A percentile compares a stretch with the other conserved stretches of the same genome.
Conservation (phyloP, 1,140 invertebrate genomes). For the Bombus terrestris region DNA sequence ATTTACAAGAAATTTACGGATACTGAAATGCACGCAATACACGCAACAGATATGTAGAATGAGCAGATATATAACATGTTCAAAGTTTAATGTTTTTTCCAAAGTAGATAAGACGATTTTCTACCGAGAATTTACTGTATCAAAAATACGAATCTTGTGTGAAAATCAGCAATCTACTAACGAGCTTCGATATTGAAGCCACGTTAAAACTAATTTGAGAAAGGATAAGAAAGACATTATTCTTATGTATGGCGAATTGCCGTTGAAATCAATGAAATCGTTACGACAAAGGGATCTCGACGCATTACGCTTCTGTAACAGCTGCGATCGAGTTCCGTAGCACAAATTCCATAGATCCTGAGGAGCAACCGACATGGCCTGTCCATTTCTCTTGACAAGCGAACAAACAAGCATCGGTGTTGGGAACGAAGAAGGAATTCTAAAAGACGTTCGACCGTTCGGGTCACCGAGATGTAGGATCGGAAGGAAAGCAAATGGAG, state of each 20-base stretch:
- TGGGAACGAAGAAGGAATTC: conserved; percentile 54
- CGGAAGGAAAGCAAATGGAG: not conserved
- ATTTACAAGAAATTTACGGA: no score
- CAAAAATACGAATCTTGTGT: no score
- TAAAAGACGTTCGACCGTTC: conserved; percentile 59
- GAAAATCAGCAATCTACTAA: no score
- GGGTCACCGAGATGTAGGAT: conserved; percentile 33
- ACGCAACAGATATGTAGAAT: no score
- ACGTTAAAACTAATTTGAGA: not conserved
- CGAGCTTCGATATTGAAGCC: no score
- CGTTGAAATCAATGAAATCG: not conserved
- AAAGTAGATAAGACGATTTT: no score
- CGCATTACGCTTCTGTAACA: not conserved
- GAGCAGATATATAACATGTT: no score
- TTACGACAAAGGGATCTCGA: not conserved
- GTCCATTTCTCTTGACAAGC: conserved; percentile 62
- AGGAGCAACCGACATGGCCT: conserved; percentile 55
- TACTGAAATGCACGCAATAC: no score
- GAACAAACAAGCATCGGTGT: conserved; percentile 61
- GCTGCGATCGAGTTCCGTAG: not conserved
- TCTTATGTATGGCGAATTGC: not conserved
- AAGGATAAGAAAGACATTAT: not conserved
- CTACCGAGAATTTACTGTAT: no score
- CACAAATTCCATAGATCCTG: conserved; percentile 44
- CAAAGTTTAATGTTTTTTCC: no score